phyloP scores from a whole-genome alignment of 2,888 invertebrate genomes.

The Polietes domitor region DNA sequence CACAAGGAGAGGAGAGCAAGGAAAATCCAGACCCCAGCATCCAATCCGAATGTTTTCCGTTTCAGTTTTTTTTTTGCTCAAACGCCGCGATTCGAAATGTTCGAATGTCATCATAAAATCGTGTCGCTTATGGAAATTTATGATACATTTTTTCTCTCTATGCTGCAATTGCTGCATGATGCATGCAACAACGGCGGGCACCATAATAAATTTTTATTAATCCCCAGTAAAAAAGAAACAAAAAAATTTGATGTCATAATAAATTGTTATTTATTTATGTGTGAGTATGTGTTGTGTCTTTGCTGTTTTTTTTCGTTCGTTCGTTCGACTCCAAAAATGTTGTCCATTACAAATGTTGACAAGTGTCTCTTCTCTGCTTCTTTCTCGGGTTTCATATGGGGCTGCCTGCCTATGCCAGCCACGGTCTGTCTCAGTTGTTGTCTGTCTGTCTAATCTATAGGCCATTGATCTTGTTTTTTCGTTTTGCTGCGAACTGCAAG shows the following conservation, averaged over 20 bases:
- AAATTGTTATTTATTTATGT: slow-evolving; percentile 67
- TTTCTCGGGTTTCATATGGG: slow-evolving; percentile 2
- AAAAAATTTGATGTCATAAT: slow-evolving; percentile 59
- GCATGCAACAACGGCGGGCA: slow-evolving; percentile 13
- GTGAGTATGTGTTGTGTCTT: too few species aligned
- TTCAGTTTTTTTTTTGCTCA: background rate
- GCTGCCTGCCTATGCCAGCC: too few species aligned
- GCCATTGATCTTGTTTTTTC: slow-evolving; percentile 44
- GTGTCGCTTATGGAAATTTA: slow-evolving; percentile 39
- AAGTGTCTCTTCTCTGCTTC: slow-evolving; percentile 44
- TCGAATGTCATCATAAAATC: slow-evolving; percentile 27
- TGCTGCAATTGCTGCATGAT: slow-evolving; percentile 24
- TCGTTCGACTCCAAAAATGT: slow-evolving; percentile 12
- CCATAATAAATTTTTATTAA: slow-evolving; percentile 63
- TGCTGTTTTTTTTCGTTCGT: slow-evolving; percentile 50
- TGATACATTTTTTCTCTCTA: slow-evolving; percentile 31
- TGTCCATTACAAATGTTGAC: slow-evolving; percentile 43
- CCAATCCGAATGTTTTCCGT: background rate
- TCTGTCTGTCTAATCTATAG: slow-evolving; percentile 24
- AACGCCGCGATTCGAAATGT: background rate
- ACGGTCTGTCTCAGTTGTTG: background rate
- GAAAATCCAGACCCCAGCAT: slow-evolving; percentile 18
- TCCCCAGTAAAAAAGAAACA: slow-evolving; percentile 46
- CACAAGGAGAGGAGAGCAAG: slow-evolving; percentile 1
- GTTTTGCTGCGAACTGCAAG: background rate